phyloP scores from a whole-genome alignment of 2,113 vertebrate genomes.

The Nesoenas mayeri region DNA sequence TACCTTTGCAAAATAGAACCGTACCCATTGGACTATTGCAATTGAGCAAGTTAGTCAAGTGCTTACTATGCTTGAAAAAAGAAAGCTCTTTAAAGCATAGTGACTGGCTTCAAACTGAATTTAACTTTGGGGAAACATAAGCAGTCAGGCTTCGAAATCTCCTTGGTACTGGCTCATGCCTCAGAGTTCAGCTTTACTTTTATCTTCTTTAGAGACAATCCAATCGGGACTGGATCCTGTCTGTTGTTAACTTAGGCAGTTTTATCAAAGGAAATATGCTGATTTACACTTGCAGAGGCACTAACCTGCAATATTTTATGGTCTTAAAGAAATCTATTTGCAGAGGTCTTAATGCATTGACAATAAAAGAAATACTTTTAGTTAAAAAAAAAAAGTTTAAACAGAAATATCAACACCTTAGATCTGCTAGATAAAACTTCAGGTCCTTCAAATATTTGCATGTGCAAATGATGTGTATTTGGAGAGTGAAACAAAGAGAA shows the following conservation, averaged over 20 bases:
- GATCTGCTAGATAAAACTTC: constrained; percentile 30
- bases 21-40: neutral
- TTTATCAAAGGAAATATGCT: neutral
- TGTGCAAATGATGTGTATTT: constrained; percentile 51
- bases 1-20: neutral
- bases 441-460: constrained; percentile 55
- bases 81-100: neutral
- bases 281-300: neutral
- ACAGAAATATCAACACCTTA: neutral
- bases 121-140: neutral
- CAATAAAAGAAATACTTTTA: constrained; percentile 25
- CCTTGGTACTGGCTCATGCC: neutral
- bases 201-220: constrained; percentile 24
- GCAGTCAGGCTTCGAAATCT: constrained; percentile 36
- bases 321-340: constrained; percentile 32
- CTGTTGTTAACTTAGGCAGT: neutral
- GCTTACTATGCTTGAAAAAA: neutral
- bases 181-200: constrained; percentile 49
- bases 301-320: constrained; percentile 6
- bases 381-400: neutral
- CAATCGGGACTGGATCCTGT: neutral
- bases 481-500: constrained; percentile 41
- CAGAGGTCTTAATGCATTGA: constrained; percentile 15
- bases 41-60: neutral
- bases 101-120: neutral